Conservation (phyloP, 2,888 invertebrate species). For the Drosophila tripunctata region DNA sequence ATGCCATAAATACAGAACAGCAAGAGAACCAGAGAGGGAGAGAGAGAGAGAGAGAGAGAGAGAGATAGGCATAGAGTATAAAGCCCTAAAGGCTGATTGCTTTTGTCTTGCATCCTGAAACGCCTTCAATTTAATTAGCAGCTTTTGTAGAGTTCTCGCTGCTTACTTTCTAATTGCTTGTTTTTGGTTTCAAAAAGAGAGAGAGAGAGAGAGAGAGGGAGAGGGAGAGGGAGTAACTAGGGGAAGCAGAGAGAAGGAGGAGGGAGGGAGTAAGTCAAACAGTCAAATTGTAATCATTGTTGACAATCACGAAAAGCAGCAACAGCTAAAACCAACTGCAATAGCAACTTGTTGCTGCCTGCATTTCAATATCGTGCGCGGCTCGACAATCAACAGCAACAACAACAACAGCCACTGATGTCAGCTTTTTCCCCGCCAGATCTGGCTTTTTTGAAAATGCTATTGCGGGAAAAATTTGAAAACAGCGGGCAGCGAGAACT, state of each 20-base stretch:
- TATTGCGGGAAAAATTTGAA: too few relatives aligned
- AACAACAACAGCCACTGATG: conserved; percentile 44
- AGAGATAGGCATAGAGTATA: not conserved
- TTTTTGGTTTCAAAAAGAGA: too few relatives aligned
- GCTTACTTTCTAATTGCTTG: conserved; percentile 56
- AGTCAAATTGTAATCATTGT: conserved; percentile 71
- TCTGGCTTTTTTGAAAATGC: too few relatives aligned
- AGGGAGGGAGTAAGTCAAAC: conserved; percentile 8
- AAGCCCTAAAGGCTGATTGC: conserved; percentile 58
- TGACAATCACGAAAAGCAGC: conserved; percentile 75
- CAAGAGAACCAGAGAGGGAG: not conserved
- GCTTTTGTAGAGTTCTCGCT: conserved; percentile 32
- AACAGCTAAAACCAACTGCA: conserved; percentile 32
- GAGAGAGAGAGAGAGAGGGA: not conserved
- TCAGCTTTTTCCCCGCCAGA: too few relatives aligned
- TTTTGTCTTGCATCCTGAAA: conserved; percentile 43
- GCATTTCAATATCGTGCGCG: conserved; percentile 82
- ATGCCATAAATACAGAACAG: conserved; percentile 67
- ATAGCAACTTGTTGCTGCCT: conserved; percentile 61
- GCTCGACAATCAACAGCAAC: conserved; percentile 47
- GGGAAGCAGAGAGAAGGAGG: not conserved
- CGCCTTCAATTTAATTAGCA: conserved; percentile 75
- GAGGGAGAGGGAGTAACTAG: not conserved
- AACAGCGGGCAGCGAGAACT: too few relatives aligned
- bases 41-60: not conserved